phyloP scores from a whole-genome alignment of 1,140 invertebrate species.

The Ostrea denselamellosa region DNA sequence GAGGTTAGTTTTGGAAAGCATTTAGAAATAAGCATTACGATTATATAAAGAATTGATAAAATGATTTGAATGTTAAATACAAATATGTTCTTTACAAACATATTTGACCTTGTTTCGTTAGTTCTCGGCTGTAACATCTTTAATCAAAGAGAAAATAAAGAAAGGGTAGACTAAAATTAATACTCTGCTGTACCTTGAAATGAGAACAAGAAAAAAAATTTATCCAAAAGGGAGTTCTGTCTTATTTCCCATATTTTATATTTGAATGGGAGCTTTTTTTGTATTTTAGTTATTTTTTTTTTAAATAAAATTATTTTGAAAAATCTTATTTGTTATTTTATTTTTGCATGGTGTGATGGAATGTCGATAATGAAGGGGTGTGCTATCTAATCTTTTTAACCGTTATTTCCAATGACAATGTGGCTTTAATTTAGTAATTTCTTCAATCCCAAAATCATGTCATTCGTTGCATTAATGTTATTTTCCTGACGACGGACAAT shows the following conservation, averaged over 20 bases:
- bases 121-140: not conserved
- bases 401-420: constrained; percentile 1
- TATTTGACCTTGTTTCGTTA: not conserved
- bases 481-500: not conserved
- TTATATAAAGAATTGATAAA: too few relatives aligned
- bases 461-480: constrained; percentile 3
- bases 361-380: not conserved
- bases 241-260: not conserved
- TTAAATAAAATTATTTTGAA: constrained; percentile 14
- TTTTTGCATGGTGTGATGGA: constrained; percentile 23
- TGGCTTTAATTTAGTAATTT: not conserved
- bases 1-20: too few relatives aligned
- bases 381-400: constrained; percentile 7
- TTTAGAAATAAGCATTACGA: too few relatives aligned
- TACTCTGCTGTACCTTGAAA: not conserved
- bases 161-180: not conserved
- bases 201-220: not conserved
- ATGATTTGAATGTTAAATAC: too few relatives aligned
- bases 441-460: not conserved
- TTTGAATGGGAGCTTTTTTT: constrained; percentile 29
- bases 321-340: constrained; percentile 22
- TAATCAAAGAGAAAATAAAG: not conserved
- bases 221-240: not conserved
- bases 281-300: constrained; percentile 14
- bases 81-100: not conserved